Percentiles rank a stretch among this genome's conserved stretches.
phyloP scores from a whole-genome alignment of 2,888 invertebrate species.

The Ormia ochracea region DNA sequence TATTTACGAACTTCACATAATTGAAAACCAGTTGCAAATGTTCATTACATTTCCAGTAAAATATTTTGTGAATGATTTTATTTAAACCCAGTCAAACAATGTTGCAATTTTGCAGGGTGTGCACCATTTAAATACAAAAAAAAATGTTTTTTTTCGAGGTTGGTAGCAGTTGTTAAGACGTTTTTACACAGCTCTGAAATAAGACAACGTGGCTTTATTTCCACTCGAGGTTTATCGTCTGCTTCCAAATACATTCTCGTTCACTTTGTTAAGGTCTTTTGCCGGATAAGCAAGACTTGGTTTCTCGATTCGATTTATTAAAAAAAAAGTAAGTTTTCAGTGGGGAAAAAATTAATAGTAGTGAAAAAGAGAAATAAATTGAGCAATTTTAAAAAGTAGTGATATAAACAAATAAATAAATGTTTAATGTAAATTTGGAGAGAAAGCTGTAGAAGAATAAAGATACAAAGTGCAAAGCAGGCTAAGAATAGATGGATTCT shows the following conservation, averaged over 20 bases:
- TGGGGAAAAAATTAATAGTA: constrained; percentile 31
- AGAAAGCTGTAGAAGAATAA: constrained; percentile 26
- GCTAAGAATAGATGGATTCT: background rate
- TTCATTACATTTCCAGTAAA: too few species aligned
- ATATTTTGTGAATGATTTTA: too few species aligned
- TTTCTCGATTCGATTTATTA: constrained; percentile 74
- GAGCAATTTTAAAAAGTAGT: constrained; percentile 47
- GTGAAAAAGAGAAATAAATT: constrained; percentile 50
- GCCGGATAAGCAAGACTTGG: constrained; percentile 80
- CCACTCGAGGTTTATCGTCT: constrained; percentile 68
- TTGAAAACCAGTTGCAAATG: too few species aligned
- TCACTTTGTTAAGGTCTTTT: constrained; percentile 84
- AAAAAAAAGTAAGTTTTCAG: constrained; percentile 70
- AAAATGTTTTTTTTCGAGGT: constrained; percentile 22
- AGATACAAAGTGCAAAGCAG: constrained; percentile 38
- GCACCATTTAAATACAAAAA: constrained; percentile 26
- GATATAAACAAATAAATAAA: constrained; percentile 43
- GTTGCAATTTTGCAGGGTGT: background rate
- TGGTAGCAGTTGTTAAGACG: constrained; percentile 3
- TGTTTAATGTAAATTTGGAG: background rate
- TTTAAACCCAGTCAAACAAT: background rate
- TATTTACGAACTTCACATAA: too few species aligned
- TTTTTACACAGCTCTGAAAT: constrained; percentile 31
- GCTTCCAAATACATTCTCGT: constrained; percentile 79
- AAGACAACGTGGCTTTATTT: constrained; percentile 53